Conservation (phyloP, 2,797 vertebrate species). For the Novumbra hubbsi region DNA sequence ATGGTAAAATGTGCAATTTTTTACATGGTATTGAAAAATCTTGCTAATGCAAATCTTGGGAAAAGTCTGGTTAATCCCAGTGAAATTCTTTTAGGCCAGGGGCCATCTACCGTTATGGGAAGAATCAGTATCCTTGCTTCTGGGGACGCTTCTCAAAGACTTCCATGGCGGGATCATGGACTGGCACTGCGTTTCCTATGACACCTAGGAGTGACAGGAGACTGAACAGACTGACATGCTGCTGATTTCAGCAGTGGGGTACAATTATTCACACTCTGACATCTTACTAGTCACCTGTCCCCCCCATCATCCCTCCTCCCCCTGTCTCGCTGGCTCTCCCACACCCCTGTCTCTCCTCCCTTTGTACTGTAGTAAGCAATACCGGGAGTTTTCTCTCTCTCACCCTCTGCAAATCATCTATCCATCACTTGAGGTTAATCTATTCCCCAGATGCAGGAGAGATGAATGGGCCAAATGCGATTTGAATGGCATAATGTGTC, state of each 20-base stretch:
- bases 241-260: not conserved
- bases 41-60: no score
- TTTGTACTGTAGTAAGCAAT: conserved; percentile 1
- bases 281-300: conserved; percentile 3
- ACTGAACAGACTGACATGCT: not conserved
- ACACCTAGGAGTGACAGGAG: not conserved
- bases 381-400: not conserved
- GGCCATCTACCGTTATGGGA: not conserved
- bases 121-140: not conserved
- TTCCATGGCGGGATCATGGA: not conserved
- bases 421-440: conserved; percentile 53
- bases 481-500: conserved; percentile 70
- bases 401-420: conserved; percentile 19
- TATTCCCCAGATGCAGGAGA: conserved; percentile 32
- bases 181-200: not conserved
- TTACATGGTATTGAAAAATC: no score
- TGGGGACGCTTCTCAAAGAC: not conserved
- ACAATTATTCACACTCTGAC: not conserved
- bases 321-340: conserved; percentile 20
- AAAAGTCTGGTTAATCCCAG: no score
- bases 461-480: conserved; percentile 73
- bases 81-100: no score
- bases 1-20: no score
- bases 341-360: conserved; percentile 48
- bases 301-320: conserved; percentile 4